Conservation (phyloP, 2,113 vertebrate genomes). For the Cavia porcellus region DNA sequence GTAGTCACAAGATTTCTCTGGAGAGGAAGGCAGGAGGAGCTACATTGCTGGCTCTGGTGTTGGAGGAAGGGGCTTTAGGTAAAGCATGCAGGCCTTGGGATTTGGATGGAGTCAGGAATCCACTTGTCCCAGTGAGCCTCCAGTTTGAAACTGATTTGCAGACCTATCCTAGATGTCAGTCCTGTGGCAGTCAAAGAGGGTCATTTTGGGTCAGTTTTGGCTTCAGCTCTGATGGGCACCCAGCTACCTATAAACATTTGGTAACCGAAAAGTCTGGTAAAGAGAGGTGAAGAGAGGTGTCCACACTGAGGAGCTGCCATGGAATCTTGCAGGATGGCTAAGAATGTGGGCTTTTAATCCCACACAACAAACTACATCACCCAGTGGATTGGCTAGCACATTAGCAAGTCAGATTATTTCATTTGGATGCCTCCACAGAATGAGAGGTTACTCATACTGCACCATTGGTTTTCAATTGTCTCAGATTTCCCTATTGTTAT, state of each 20-base stretch:
- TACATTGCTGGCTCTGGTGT: rapidly evolving
- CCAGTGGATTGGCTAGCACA: not conserved
- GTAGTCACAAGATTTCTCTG: not conserved
- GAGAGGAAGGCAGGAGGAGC: not conserved
- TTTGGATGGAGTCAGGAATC: not conserved
- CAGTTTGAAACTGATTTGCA: not conserved
- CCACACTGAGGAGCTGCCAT: not conserved
- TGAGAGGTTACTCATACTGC: conserved; percentile 21
- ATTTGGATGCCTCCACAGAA: conserved; percentile 35
- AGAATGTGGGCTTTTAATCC: not conserved
- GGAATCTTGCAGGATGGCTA: not conserved
- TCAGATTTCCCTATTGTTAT: conserved; percentile 62
- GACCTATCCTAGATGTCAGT: not conserved
- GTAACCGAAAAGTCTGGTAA: not conserved
- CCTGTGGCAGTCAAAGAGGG: not conserved
- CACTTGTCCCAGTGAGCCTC: not conserved
- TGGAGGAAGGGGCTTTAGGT: not conserved
- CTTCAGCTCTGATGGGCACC: not conserved
- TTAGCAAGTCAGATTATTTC: conserved; percentile 59
- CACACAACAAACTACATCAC: not conserved
- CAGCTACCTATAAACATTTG: not conserved
- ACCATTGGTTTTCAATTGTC: conserved; percentile 39
- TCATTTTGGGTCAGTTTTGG: not conserved
- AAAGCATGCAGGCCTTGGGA: not conserved
- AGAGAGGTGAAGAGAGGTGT: not conserved